Conservation (phyloP, 1,140 invertebrate genomes). For the Brachystomella parvula region DNA sequence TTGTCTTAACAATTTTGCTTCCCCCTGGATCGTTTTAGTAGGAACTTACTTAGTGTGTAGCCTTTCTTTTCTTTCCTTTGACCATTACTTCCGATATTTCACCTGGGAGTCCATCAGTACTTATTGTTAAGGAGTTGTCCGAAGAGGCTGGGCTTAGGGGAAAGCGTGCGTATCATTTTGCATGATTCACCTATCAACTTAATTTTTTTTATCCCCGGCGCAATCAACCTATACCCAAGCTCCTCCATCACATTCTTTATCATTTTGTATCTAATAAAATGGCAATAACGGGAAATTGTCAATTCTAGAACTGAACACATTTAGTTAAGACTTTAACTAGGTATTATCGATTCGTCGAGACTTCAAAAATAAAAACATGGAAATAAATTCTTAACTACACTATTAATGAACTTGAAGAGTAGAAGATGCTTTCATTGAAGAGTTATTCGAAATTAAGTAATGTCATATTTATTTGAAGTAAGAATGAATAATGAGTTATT, state of each 20-base stretch:
- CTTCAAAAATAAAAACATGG: background rate
- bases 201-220: too few relatives aligned
- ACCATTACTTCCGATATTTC: too few relatives aligned
- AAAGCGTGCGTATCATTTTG: too few relatives aligned
- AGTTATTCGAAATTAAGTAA: background rate
- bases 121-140: too few relatives aligned
- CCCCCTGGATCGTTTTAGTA: too few relatives aligned
- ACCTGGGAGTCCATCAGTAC: too few relatives aligned
- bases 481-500: conserved; percentile 9
- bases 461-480: conserved; percentile 3
- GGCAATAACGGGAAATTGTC: background rate
- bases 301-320: background rate
- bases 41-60: too few relatives aligned
- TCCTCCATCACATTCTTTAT: background rate
- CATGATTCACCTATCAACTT: too few relatives aligned
- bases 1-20: too few relatives aligned
- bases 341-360: background rate
- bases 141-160: too few relatives aligned
- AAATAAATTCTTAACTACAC: background rate
- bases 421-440: background rate
- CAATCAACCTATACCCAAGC: too few relatives aligned
- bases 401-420: background rate
- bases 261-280: background rate
- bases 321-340: background rate
- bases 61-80: too few relatives aligned